Evolutionary conservation across 2,797 vertebrate species (phyloP).

Genomic region (Chanos chanos): DNA sequence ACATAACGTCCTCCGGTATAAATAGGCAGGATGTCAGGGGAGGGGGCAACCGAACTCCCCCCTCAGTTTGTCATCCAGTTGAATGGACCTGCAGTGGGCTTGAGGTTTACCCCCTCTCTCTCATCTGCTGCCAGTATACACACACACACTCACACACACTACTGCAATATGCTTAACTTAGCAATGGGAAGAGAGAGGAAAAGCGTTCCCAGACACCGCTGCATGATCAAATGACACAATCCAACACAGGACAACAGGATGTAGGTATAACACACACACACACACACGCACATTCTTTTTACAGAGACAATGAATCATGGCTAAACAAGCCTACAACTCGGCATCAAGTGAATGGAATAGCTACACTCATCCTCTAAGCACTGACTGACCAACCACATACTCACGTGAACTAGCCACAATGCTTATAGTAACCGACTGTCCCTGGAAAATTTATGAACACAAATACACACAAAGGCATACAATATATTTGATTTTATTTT

Average conservation of each 20-base stretch:
- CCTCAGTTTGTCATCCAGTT: slow-evolving; percentile 38
- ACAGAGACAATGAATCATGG: not conserved
- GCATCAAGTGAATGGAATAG: no score
- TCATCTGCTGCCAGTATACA: slow-evolving; percentile 28
- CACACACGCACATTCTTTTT: not conserved
- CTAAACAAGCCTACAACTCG: no score
- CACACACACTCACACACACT: not conserved
- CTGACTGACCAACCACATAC: no score
- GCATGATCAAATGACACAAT: no score
- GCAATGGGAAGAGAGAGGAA: not conserved
- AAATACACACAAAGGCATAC: no score
- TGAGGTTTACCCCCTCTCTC: slow-evolving; percentile 33
- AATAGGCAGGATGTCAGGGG: slow-evolving; percentile 36
- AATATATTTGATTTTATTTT: no score
- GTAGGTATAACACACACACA: not conserved
- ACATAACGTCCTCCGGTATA: slow-evolving; percentile 30
- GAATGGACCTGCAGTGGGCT: slow-evolving; percentile 38
- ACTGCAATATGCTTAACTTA: not conserved
- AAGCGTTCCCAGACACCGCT: no score
- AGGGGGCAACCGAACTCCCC: slow-evolving; percentile 18
- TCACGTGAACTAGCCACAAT: no score
- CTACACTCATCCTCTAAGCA: no score
- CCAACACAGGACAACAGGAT: not conserved
- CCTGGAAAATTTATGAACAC: no score
- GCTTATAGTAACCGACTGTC: no score